A percentile compares a stretch with the other conserved stretches of the same genome.
These are phyloP conservation scores for Scrobipalpa atriplicella DNA, from an alignment of 2,888 invertebrate genomes.

Conservation along the genomic window DNA sequence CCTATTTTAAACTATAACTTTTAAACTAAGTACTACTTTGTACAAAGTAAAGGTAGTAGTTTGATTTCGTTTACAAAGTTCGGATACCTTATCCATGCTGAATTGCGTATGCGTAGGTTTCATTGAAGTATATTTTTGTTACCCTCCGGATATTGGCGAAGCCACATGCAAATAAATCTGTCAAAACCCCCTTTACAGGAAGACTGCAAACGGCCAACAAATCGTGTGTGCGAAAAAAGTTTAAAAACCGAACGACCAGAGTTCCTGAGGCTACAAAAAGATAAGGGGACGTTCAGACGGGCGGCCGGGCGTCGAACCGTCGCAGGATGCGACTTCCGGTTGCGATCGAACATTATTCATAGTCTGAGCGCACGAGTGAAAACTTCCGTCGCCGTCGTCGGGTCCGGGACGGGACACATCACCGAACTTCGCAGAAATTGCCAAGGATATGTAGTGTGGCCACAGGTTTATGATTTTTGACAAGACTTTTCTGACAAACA, in stretches of 20 bases:
- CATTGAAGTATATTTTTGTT: not conserved
- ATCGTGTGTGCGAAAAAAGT: constrained; percentile 46
- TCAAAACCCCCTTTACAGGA: constrained; percentile 14
- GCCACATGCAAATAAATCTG: constrained; percentile 21
- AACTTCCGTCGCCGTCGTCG: constrained; percentile 52
- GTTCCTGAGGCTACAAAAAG: constrained; percentile 49
- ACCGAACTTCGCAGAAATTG: constrained; percentile 53
- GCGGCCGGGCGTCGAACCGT: constrained; percentile 36
- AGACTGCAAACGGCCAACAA: constrained; percentile 23
- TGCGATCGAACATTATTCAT: constrained; percentile 59
- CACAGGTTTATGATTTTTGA: not conserved
- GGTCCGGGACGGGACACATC: constrained; percentile 36
- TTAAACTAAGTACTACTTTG: too few species aligned
- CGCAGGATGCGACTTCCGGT: constrained; percentile 56
- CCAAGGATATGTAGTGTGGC: constrained; percentile 40
- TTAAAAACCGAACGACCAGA: constrained; percentile 54
- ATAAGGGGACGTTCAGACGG: constrained; percentile 48
- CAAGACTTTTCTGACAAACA: too few species aligned
- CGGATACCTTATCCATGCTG: too few species aligned
- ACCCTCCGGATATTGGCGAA: constrained; percentile 21
- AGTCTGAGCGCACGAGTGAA: constrained; percentile 50
- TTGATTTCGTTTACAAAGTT: too few species aligned
- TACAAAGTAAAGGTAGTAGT: too few species aligned
- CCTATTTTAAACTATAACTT: too few species aligned
- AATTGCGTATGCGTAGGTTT: not conserved